Evolutionary conservation across 2,888 invertebrate species (phyloP).

Genomic region (Drosophila neutralis): DNA sequence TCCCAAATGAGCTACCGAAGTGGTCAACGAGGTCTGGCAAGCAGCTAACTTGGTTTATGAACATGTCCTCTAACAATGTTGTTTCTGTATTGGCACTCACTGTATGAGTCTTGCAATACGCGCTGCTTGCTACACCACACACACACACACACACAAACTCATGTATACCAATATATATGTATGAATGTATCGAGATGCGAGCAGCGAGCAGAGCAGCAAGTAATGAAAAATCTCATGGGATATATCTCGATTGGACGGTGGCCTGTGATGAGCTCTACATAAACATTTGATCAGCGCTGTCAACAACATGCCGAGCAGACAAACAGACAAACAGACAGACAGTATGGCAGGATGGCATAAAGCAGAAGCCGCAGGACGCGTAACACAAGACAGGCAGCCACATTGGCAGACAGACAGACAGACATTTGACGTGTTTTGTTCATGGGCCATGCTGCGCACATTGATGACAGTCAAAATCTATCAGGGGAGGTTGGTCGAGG

Average conservation of each 20-base stretch:
- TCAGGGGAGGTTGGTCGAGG: slow-evolving; percentile 7
- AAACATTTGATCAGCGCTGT: slow-evolving; percentile 71
- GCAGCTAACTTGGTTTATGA: slow-evolving; percentile 50
- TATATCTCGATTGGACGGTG: slow-evolving; percentile 30
- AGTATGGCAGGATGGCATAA: not conserved
- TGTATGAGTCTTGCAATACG: slow-evolving; percentile 8
- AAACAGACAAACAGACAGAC: slow-evolving; percentile 3
- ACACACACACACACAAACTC: slow-evolving; percentile 20
- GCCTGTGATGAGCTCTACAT: slow-evolving; percentile 49
- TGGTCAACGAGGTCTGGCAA: slow-evolving; percentile 43
- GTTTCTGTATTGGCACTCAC: slow-evolving; percentile 54
- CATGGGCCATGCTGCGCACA: slow-evolving; percentile 66
- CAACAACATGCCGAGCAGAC: slow-evolving; percentile 59
- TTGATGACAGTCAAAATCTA: slow-evolving; percentile 71
- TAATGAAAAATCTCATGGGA: slow-evolving; percentile 65
- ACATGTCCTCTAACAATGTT: slow-evolving; percentile 59
- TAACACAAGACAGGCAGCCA: slow-evolving; percentile 26
- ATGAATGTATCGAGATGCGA: slow-evolving; percentile 1
- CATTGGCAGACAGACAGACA: slow-evolving; percentile 12
- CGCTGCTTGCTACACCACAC: slow-evolving; percentile 42
- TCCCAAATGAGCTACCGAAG: slow-evolving; percentile 33
- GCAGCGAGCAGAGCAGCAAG: slow-evolving; percentile 32
- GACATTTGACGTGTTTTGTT: slow-evolving; percentile 73
- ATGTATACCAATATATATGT: not conserved
- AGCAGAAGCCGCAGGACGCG: slow-evolving; percentile 29